Evolutionary conservation across 2,888 invertebrate species (phyloP), one percentile per base, ranked within the genome.

Genomic region (Tromatobia lineatoria): DNA sequence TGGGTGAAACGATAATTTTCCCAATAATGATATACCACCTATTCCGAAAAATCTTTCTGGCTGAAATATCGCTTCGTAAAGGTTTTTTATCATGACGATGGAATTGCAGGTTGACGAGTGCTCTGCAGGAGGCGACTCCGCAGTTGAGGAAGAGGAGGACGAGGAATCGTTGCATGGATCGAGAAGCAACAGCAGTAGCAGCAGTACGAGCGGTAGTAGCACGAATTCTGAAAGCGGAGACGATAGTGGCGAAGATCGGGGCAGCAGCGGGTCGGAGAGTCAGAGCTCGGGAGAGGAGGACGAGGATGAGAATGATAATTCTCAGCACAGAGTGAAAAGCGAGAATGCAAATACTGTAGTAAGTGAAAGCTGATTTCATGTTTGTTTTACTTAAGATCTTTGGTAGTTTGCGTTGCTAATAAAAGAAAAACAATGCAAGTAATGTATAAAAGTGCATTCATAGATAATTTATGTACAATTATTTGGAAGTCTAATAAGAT

Each of bases 101-200:
- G 1, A 42, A 34, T 74, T 59, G 18, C 69, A 93, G 93, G 89
- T 93, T n/a, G 93, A 94, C 66, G 93, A 93, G 74, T 93, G 93
- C 87, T 93, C 93, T 47, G 92, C 91, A 4, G 93, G 93, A 67
- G 93, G 93, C 18, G 93, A 93, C 54, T 93, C 93, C 1, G 92
- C 91, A 2, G 92, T 91, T 0, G 94, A 94, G 75, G 93, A 94
- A 75, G 93, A 94, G 66, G 93, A 93, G 76, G 93, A 94, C 75
- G 93, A 93, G n/a, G 93, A 91, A 42, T 90, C 93, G 6, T 90
- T 91, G 4, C 92, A 89, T 11, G 91, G 88, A 13, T 92, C 92
- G 6, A 88, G 88, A 18, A 92, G 90, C 67, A 92, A 91, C 34
- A 93, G 92, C 42, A 92, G 91, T 66, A 92, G 91, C 34, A 91